These are phyloP conservation scores for Melanotaenia parkinsoni DNA, from an alignment of 2,797 vertebrate species.

Conservation along the genomic window DNA sequence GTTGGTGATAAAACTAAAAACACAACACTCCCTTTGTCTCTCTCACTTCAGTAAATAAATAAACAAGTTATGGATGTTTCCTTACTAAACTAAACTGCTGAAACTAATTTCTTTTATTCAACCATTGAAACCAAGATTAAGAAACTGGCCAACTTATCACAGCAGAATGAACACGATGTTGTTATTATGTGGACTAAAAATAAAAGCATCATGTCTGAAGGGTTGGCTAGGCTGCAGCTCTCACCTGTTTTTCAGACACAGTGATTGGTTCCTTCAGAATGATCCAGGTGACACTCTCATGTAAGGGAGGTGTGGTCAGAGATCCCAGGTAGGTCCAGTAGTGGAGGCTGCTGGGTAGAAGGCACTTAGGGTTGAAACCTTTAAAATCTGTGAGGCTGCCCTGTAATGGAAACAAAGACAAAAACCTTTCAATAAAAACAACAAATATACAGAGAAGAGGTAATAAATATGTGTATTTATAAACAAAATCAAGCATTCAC, in stretches of 20 bases:
- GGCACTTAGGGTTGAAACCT: slow-evolving; percentile 93
- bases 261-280: slow-evolving; percentile 90
- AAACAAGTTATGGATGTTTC: not conserved
- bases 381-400: slow-evolving; percentile 89
- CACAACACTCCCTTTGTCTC: not conserved
- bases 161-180: no score
- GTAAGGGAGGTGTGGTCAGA: slow-evolving; percentile 93
- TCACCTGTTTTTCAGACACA: slow-evolving; percentile 94
- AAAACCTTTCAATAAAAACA: not conserved
- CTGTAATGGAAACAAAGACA: slow-evolving; percentile 68
- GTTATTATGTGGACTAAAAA: not conserved
- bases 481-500: slow-evolving; percentile 67
- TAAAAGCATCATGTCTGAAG: not conserved
- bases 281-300: slow-evolving; percentile 95
- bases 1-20: not conserved
- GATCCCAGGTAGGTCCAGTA: slow-evolving; percentile 97
- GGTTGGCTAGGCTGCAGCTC: slow-evolving; percentile 19
- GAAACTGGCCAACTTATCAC: not conserved
- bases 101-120: not conserved
- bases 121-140: not conserved
- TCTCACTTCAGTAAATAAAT: not conserved
- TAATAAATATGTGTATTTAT: not conserved
- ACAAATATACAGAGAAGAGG: not conserved
- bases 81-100: not conserved
- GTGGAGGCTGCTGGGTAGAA: slow-evolving; percentile 89